These are phyloP conservation scores for Blastobasis lacticolella DNA, from an alignment of 2,888 invertebrate genomes.

Conservation along the genomic window DNA sequence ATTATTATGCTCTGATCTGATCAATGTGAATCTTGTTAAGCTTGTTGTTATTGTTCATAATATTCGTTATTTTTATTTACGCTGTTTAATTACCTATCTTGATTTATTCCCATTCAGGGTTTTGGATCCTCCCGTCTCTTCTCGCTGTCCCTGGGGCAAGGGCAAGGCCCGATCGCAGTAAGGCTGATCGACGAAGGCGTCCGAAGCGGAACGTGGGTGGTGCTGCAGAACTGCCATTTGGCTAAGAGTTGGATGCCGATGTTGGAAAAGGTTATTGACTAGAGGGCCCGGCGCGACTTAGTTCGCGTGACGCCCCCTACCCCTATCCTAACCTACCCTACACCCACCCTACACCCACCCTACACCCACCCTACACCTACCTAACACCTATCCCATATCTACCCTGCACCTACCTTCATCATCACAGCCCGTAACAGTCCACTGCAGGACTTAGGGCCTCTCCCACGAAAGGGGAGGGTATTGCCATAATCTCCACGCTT, in stretches of 20 bases:
- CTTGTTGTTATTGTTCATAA: background rate
- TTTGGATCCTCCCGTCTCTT: conserved; percentile 83
- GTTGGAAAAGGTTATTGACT: conserved; percentile 81
- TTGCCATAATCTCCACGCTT: too few species aligned
- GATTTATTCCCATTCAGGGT: conserved; percentile 55
- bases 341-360: too few species aligned
- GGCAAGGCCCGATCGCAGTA: conserved; percentile 93
- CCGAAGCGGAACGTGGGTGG: conserved; percentile 91
- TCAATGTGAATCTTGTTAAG: background rate
- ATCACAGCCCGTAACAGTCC: too few species aligned
- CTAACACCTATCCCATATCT: too few species aligned
- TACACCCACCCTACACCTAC: too few species aligned
- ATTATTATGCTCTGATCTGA: background rate
- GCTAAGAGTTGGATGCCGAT: conserved; percentile 96
- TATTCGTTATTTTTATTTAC: background rate
- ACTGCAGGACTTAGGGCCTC: too few species aligned
- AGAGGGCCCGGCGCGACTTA: too few species aligned
- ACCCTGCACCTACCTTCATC: too few species aligned
- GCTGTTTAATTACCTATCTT: background rate
- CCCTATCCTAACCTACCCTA: too few species aligned
- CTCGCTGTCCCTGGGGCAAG: conserved; percentile 92
- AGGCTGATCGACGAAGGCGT: conserved; percentile 89
- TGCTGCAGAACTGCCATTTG: conserved; percentile 96
- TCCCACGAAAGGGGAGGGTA: too few species aligned
- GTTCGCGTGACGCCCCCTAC: too few species aligned